A percentile compares a stretch with the other conserved stretches of the same genome.
Conservation (phyloP, 1,140 invertebrate species). For the Platyscapa corneri region DNA sequence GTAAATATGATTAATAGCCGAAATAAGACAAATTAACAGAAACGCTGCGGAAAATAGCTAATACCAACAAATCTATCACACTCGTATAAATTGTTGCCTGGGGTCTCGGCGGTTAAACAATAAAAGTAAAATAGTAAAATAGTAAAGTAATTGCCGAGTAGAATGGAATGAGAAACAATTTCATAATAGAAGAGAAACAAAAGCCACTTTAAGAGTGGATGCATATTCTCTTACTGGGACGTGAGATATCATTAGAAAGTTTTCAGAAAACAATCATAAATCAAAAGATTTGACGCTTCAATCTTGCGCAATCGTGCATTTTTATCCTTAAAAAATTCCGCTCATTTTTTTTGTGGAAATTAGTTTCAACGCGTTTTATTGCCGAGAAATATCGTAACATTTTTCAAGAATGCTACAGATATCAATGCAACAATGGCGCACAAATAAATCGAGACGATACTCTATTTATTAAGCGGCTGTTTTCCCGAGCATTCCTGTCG, state of each 20-base stretch:
- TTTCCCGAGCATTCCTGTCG: neutral
- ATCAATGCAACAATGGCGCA: too few relatives aligned
- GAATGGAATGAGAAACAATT: neutral
- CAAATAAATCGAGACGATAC: too few relatives aligned
- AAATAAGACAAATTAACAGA: too few relatives aligned
- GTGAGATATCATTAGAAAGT: slow-evolving; percentile 5
- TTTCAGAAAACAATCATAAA: slow-evolving; percentile 1
- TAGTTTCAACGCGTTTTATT: too few relatives aligned
- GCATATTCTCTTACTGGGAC: neutral
- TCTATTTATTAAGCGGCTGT: too few relatives aligned
- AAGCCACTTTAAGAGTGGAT: neutral
- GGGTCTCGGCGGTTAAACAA: neutral
- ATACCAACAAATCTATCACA: too few relatives aligned
- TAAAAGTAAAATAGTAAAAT: slow-evolving; percentile 9
- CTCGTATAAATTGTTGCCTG: too few relatives aligned
- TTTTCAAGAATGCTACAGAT: too few relatives aligned
- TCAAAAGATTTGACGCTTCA: neutral
- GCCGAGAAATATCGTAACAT: too few relatives aligned
- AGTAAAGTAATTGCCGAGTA: neutral
- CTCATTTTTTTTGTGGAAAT: neutral
- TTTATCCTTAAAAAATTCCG: neutral
- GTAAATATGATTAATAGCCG: too few relatives aligned
- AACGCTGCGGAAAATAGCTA: too few relatives aligned
- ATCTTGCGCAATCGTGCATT: neutral
- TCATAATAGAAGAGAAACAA: neutral